Evolutionary conservation across 2,797 vertebrate genomes (phyloP), one percentile per base, ranked within the genome.

Genomic region (Champsocephalus esox): DNA sequence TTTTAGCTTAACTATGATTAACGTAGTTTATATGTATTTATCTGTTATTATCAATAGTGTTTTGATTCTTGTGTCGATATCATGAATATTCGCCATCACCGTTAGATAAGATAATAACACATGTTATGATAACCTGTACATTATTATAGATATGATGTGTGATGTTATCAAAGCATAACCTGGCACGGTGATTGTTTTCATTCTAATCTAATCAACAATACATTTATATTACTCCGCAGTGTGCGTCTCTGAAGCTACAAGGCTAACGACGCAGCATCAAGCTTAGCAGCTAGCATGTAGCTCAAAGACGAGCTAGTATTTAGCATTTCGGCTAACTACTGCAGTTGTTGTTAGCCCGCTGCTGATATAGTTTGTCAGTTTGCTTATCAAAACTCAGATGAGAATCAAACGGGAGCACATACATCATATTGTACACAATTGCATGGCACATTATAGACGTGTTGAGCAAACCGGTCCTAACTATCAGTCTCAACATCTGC

Each of bases 401-500:
- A 2, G 1, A n/a, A 41, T 21, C 16, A 1, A 59, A 16, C 38
- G 12, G 3, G 3, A 12, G 1, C 3, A 8, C 13, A 9, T 0
- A 12, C 8, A 0, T 38, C 4, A 0, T 0, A 4, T 1, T 48
- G 9, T 1, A n/a, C 6, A 10, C 7, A 41, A 0, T 48, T 6
- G 4, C n/a, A 5, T 3, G 1, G 3, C 5, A 6, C 2, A 12
- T 3, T 34, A 11, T 5, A 46, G 7, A 9, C 41, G 24, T 46
- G 32, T 48, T 45, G 28, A 63, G 63, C n/a, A 46, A 38, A 12
- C 55, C 19, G 48, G 59, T 34, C 4, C 71, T 83, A 82, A 76
- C 73, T 62, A 62, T 19, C 66, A 28, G 49, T 8, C 73, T 61
- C 69, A 74, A 88, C 86, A 88, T 92, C 85, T 89, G 85, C 88